Base-by-base conservation (phyloP, 2,113 vertebrate genomes). In the Nothocercus nigrocapillus region DNA sequence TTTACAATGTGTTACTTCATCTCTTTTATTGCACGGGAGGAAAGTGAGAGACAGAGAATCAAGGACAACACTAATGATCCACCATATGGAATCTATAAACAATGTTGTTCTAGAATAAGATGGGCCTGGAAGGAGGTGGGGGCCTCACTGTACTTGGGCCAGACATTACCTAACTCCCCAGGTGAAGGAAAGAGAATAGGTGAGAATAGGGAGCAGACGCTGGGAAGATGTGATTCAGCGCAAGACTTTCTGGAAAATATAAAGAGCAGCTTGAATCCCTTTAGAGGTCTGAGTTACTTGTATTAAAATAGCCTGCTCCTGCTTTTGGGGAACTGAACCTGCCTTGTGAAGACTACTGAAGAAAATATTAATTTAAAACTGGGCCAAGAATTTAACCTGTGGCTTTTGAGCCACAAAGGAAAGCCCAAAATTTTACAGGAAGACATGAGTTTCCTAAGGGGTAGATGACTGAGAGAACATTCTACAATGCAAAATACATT, bases 21-120 rank as follows among this genome's bases (percentile, higher is more conserved):
- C 85, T 87, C 91, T 96, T 97, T 95, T 95, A 73, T 63, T 82
- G 83, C 66, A 73, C 68, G 56, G 85, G 70, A 94, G 89, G 86
- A 93, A 93, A 96, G 94, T 94, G 90, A 95, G 85, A 96, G 82
- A 82, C 78, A 82, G 92, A 92, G 92, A 97, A 95, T 93, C 81
- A 94, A 87, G 95, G 83, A 59, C 76, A 95, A 63, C 62, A 74
- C 36, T 93, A 96, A 85, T 94, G 86, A 63, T 56, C 59, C 62
- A 45, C 77, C 94, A 96, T 92, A 94, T 95, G 95, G 95, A 96
- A 95, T 63, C 85, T 82, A 96, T 97, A 96, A 97, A 96, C 95
- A 94, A 88, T 42, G 34, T 83, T 96, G 95, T 94, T 89, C 86
- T 89, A 79, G 89, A 87, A 66, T 89, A 89, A 90, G 81, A 84